Base-by-base conservation (phyloP, 1,140 invertebrate species). In the Metaphire vulgaris region DNA sequence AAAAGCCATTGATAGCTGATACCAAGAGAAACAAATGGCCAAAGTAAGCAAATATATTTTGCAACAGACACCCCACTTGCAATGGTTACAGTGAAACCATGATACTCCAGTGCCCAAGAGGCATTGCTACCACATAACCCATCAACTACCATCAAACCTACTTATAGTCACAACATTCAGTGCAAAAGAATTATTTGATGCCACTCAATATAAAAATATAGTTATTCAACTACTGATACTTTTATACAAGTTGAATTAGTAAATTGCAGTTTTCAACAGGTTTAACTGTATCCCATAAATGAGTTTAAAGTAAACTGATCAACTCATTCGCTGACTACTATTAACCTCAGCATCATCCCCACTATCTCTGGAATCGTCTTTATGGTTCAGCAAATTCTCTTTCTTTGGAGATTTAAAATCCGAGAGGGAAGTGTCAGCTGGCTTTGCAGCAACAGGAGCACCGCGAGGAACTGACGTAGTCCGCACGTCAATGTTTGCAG, bases 161-260 rank as follows among this genome's bases (percentile, higher is more conserved):
- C 6, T 56, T 56, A 56, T 56, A 56, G 21, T 6, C 41, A 56
- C 6, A 56, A 56, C 21, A 56, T 21, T 56, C 21, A 6, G 6
- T 56, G 6, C 41, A 56, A 6, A 56, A 56, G 21, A 56, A 56
- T 6, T 56, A 56, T 12, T 56, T 56, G n/a, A n/a, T n/a, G n/a
- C n/a, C n/a, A 56, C 41, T 56, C 41, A 56, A 21, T 56, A 56
- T 56, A 56, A 56, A 56, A 56, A 56, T 56, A 56, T 56, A 56
- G 6, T 56, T 56, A 56, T 56, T 12, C 21, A 56, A 12, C 6
- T 56, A 56, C 21, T 56, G 41, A 56, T 56, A 12, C 21, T 56
- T 21, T 56, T 56, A 56, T n/a, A n/a, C n/a, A n/a, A n/a, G n/a
- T n/a, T 56, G 6, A 56, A 56, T 56, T 12, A 12, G 21, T 56